Evolutionary conservation across 2,888 invertebrate species (phyloP).

Genomic region (Exephanes ischioxanthus): DNA sequence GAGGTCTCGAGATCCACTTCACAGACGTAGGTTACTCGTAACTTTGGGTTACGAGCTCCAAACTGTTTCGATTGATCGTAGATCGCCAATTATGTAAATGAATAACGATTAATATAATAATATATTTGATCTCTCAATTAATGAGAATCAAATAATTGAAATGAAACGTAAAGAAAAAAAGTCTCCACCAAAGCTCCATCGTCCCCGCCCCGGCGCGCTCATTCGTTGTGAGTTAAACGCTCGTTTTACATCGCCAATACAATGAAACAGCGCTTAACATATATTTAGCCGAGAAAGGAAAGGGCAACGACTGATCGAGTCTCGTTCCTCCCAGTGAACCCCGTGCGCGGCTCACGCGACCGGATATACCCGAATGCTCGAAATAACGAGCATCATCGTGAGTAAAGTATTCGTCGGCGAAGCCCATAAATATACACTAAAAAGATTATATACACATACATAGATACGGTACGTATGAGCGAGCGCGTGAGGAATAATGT

Average conservation of each 20-base stretch:
- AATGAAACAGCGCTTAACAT: neutral
- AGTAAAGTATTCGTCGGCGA: conserved; percentile 51
- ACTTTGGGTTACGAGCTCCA: neutral
- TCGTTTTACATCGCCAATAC: neutral
- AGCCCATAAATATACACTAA: neutral
- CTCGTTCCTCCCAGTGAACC: neutral
- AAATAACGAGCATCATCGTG: conserved; percentile 67
- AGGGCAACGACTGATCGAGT: conserved; percentile 21
- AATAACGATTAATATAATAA: too few relatives aligned
- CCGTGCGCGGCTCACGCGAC: conserved; percentile 54
- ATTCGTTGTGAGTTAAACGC: neutral
- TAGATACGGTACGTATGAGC: neutral
- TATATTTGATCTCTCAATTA: too few relatives aligned
- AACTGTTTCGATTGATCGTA: neutral
- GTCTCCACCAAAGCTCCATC: too few relatives aligned
- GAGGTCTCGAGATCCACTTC: neutral
- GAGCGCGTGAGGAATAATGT: conserved; percentile 56
- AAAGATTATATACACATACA: too few relatives aligned
- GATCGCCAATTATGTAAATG: too few relatives aligned
- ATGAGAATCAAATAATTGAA: too few relatives aligned
- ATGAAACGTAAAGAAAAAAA: neutral
- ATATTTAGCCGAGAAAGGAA: neutral
- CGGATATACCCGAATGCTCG: conserved; percentile 67
- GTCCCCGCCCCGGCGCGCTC: too few relatives aligned
- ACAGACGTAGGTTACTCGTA: neutral